Percentiles rank a stretch among this genome's conserved stretches.
Evolutionary conservation across 2,888 invertebrate species (phyloP).

Genomic region (Pteria penguin): DNA sequence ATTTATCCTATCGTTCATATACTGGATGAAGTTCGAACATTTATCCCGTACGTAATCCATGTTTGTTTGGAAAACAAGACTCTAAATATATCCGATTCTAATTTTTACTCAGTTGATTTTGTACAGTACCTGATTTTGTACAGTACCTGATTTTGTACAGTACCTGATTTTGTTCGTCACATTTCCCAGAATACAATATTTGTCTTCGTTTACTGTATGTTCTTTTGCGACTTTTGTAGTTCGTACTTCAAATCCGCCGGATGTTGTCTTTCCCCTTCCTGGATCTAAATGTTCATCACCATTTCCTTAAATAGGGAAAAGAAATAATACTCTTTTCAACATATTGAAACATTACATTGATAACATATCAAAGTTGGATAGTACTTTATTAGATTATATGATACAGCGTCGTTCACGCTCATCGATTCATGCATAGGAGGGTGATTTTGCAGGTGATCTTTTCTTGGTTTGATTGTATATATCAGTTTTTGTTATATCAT

Average conservation of each 20-base stretch:
- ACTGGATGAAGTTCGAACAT: conserved; percentile 86
- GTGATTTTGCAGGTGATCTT: too few species aligned
- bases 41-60: conserved; percentile 93
- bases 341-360: background rate
- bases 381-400: too few species aligned
- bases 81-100: too few species aligned
- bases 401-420: background rate
- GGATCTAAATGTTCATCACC: background rate
- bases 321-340: conserved; percentile 17
- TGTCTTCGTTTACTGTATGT: background rate
- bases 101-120: too few species aligned
- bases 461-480: background rate
- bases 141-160: too few species aligned
- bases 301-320: conserved; percentile 31
- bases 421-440: background rate
- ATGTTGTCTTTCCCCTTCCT: background rate
- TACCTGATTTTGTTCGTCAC: background rate
- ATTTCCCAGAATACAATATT: background rate
- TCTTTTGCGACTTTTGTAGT: background rate
- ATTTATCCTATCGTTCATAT: conserved; percentile 83
- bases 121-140: too few species aligned
- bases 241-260: background rate
- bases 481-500: background rate
- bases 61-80: too few species aligned
- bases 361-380: background rate